Conservation (phyloP, 2,113 vertebrate species). For the Dasyprocta punctata region DNA sequence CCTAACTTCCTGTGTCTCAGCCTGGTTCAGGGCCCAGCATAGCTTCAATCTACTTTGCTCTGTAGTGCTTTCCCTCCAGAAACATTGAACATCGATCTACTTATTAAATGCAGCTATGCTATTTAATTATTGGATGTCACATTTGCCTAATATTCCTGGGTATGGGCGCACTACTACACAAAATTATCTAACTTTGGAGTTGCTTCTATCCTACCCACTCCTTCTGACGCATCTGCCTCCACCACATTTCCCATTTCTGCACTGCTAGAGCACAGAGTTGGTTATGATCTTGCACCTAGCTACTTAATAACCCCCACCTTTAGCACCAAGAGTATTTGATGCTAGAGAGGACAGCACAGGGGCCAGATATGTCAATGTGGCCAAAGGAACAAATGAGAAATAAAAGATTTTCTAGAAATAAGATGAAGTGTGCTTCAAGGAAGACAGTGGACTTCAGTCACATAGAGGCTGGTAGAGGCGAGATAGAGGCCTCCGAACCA, state of each 20-base stretch:
- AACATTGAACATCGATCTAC: neutral
- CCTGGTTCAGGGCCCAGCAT: neutral
- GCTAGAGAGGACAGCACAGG: neutral
- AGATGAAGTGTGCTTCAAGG: neutral
- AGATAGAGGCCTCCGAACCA: neutral
- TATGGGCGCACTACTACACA: neutral
- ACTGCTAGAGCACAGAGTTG: neutral
- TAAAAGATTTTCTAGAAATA: neutral
- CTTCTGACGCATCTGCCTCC: accelerated
- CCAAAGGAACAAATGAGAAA: neutral
- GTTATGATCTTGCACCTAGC: neutral
- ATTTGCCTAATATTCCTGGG: neutral
- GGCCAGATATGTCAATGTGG: neutral
- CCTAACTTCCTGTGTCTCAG: neutral
- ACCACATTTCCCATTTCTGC: neutral
- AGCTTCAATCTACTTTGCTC: neutral
- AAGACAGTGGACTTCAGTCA: neutral
- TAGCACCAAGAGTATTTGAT: neutral
- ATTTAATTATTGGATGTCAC: neutral
- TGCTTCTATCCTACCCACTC: too few relatives aligned
- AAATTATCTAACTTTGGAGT: neutral
- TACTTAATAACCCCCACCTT: neutral
- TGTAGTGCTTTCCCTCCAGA: neutral
- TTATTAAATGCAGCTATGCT: neutral
- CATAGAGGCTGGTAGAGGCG: accelerated